Evolutionary conservation across 2,888 invertebrate species (phyloP), one percentile per base, ranked within the genome.

Genomic region (Leptinotarsa juncta): DNA sequence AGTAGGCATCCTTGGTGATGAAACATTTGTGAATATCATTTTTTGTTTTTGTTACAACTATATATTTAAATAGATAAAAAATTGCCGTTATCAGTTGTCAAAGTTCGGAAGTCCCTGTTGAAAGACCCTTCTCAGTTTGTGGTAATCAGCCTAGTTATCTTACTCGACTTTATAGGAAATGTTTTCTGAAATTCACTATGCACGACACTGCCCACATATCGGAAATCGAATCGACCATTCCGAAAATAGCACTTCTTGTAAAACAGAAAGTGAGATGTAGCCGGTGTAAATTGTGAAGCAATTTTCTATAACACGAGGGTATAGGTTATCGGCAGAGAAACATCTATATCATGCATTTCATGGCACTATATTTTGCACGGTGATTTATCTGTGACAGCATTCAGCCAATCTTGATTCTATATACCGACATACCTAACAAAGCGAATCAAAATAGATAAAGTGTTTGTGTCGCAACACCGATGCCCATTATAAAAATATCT

Each of bases 221-320:
- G 62, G 62, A 62, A 62, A 62, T 70, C 70, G 69, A 65, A 48
- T 70, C 49, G n/a, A 50, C 50, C 69, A 70, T 73, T 57, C 55
- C 65, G 70, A 73, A 67, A 55, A 66, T 53, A 53, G 18, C 55
- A 55, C 68, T 42, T 16, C 53, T n/a, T 69, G 48, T 57, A 62
- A 71, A 65, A 49, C 69, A 51, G 69, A 68, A 55, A 26, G 60
- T 66, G 51, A 73, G 50, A 57, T 60, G 57, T 23, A 69, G 32
- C 20, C 67, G 75, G 79, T 75, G 82, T 79, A 80, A 83, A 82
- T 83, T 82, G 82, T 82, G 78, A 79, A 78, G 82, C 80, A 81
- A 82, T 83, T 82, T 81, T 80, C 78, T 80, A 74, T 81, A 79
- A 81, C 81, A 79, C 76, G 75, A 74, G 81, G 82, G 74, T 81